phyloP scores from a whole-genome alignment of 2,888 invertebrate species.

The Drosophila nigritarsus region DNA sequence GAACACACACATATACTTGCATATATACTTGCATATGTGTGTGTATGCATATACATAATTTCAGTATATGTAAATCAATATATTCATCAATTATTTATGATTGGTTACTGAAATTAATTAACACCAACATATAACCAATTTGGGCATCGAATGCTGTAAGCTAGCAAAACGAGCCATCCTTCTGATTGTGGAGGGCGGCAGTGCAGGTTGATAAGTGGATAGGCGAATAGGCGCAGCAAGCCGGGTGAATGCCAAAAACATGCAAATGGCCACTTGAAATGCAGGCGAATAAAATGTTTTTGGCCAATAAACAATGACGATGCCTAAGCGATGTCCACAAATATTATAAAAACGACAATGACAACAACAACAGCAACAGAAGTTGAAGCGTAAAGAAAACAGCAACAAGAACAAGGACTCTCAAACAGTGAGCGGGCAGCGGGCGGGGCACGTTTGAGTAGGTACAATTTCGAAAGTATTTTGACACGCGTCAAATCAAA shows the following conservation, averaged over 20 bases:
- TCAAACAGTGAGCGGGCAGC: slow-evolving; percentile 1
- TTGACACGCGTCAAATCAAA: slow-evolving; percentile 66
- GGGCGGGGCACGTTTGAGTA: slow-evolving; percentile 26
- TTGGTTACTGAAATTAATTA: slow-evolving; percentile 60
- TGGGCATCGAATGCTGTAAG: slow-evolving; percentile 10
- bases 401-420: slow-evolving; percentile 1
- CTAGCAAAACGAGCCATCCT: slow-evolving; percentile 12
- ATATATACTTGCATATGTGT: not conserved
- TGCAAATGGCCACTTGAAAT: slow-evolving; percentile 71
- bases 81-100: slow-evolving; percentile 38
- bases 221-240: not conserved
- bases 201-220: not conserved
- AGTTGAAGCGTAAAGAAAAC: not conserved
- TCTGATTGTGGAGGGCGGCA: not conserved
- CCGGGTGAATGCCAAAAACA: slow-evolving; percentile 59
- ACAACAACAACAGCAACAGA: slow-evolving; percentile 17
- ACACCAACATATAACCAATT: slow-evolving; percentile 49
- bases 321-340: slow-evolving; percentile 17
- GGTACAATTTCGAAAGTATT: slow-evolving; percentile 58
- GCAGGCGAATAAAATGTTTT: slow-evolving; percentile 55
- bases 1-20: not conserved
- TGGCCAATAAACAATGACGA: slow-evolving; percentile 68
- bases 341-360: slow-evolving; percentile 24
- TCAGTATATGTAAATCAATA: not conserved
- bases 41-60: slow-evolving; percentile 1